Base-by-base conservation (phyloP, 37 sponge, comb jelly and placozoan genomes). In the Theonella swinhoei region DNA sequence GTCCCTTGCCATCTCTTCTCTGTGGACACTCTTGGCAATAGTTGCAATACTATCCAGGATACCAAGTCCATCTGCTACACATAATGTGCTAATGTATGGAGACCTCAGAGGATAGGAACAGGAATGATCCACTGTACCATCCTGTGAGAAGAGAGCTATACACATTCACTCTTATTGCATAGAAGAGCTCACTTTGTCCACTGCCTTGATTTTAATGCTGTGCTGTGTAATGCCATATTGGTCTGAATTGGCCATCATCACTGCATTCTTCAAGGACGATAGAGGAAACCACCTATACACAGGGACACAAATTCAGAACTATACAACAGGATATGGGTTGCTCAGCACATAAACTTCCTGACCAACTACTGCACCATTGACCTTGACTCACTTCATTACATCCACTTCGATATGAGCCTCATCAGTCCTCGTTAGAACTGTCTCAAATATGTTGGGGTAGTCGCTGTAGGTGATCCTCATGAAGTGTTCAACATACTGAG, bases 51-150 rank as follows among this genome's bases (percentile, higher is more conserved):
- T 70, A 26, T 78, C 62, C 9, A 91, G 68, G 31, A 91, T 20
- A 29, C 82, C 78, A 0, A 91, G 78, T 39, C 62, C 62, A 24
- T 86, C 78, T 26, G 91, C 91, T 58, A 91, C 76, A 58, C 91
- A 91, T 64, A 91, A 59, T 8, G 87, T 81, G 24, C 70, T 61
- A 1, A 85, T 78, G 40, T 85, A 81, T 67, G 85, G 86, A 23
- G 4, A 11, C 40, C 91, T 68, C 39, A 91, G 62, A 22, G 62
- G 67, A 34, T 39, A 64, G 43, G 64, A 34, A 17, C 24, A 20
- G 11, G 28, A 36, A 17, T 2, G 14, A 40, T 72, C 64, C 29
- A 38, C 38, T 11, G 40, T 60, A 22, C 84, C 76, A 83, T 70
- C 78, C 78, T 77, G 39, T 66, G 7, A 29, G 11, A 29, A 29